phyloP scores from a whole-genome alignment of 2,797 vertebrate species.

The Danio choprae region DNA sequence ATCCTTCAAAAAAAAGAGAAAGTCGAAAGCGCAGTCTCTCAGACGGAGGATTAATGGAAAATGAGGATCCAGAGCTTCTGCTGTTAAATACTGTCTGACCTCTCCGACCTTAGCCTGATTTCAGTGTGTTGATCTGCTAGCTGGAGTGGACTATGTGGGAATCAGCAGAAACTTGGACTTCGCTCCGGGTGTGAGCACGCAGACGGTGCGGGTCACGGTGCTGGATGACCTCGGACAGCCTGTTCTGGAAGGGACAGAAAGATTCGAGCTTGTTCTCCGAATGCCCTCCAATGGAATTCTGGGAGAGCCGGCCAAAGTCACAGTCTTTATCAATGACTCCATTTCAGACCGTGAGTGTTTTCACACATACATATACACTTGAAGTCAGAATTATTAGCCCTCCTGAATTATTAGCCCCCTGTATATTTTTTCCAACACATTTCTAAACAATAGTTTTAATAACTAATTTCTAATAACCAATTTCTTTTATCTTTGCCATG shows the following conservation, averaged over 20 bases:
- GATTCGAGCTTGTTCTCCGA: slow-evolving; percentile 87
- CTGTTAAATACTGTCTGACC: slow-evolving; percentile 17
- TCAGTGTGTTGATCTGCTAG: slow-evolving; percentile 66
- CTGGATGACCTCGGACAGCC: slow-evolving; percentile 93
- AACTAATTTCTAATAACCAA: no score
- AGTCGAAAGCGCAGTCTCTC: slow-evolving; percentile 11
- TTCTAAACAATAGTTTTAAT: no score
- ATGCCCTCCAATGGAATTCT: slow-evolving; percentile 89
- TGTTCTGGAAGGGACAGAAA: slow-evolving; percentile 87
- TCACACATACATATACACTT: no score
- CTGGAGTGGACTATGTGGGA: slow-evolving; percentile 91
- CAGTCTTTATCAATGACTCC: slow-evolving; percentile 89
- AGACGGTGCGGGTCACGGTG: slow-evolving; percentile 84
- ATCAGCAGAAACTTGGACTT: slow-evolving; percentile 93
- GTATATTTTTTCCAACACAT: no score
- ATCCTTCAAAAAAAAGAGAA: slow-evolving; percentile 18
- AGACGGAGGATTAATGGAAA: slow-evolving; percentile 32
- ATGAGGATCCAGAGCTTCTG: slow-evolving; percentile 19
- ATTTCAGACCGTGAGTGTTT: slow-evolving; percentile 88
- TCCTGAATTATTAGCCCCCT: no score
- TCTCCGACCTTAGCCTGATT: slow-evolving; percentile 15
- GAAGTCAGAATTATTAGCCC: no score
- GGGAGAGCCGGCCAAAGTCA: slow-evolving; percentile 85
- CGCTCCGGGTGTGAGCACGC: slow-evolving; percentile 88
- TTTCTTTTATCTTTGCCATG: no score